Conservation (phyloP, 92 coral and sea anemone genomes). For the Palythoa grandiflora region DNA sequence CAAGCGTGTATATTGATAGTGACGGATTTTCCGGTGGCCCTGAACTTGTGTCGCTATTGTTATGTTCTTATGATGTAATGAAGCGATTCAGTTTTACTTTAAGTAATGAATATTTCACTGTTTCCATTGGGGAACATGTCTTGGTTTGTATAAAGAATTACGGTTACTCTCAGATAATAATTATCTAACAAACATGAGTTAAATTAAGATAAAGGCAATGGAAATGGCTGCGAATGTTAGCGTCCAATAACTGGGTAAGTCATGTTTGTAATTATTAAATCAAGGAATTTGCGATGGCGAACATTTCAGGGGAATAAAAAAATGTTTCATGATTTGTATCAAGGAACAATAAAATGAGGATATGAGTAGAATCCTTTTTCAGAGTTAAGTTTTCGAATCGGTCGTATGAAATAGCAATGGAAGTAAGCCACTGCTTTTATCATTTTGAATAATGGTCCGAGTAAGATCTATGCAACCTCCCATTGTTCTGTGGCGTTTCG, state of each 20-base stretch:
- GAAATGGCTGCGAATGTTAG: no score
- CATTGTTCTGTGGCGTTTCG: no score
- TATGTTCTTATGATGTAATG: constrained; percentile 18
- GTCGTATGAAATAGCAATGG: no score
- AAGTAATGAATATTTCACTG: constrained; percentile 27
- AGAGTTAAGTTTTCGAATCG: no score
- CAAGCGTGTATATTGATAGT: neutral
- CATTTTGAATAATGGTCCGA: no score
- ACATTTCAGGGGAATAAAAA: neutral
- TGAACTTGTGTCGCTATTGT: constrained; percentile 36
- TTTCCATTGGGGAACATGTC: constrained; percentile 25
- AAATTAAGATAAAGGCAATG: neutral
- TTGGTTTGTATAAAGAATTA: neutral
- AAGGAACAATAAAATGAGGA: no score
- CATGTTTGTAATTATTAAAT: neutral
- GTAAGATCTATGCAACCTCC: no score
- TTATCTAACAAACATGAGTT: neutral
- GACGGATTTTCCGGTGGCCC: constrained; percentile 16
- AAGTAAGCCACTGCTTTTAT: no score
- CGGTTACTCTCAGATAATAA: neutral
- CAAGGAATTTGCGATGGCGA: neutral
- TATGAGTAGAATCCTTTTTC: no score
- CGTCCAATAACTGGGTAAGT: neutral
- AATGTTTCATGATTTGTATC: no score
- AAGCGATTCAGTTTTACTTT: neutral